Base-by-base conservation (phyloP, 2,113 vertebrate genomes). In the Entelurus aequoreus region DNA sequence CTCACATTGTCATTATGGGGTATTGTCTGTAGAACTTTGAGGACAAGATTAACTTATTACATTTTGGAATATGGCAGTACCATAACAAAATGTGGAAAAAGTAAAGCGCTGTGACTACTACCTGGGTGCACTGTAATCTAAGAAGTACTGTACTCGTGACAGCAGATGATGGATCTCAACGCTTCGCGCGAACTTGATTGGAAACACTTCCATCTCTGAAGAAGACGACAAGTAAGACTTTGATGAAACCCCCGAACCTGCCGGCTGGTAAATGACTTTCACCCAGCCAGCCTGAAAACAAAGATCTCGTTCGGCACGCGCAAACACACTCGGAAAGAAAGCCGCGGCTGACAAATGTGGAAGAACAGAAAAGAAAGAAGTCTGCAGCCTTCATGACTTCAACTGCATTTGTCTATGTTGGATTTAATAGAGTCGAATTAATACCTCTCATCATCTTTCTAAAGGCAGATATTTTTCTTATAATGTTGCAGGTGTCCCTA, bases 321-420 rank as follows among this genome's bases (percentile, higher is more conserved):
- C 5, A 51, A 60, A 61, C 47, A 73, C 71, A 75, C 74, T 64
- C 36, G 57, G 49, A 69, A 74, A 73, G 68, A 64, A 69, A 60
- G 60, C 79, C 77, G 74, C 52, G 71, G 80, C 76, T 77, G 77
- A 78, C 69, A 76, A 68, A 79, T 77, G 77, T 80, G 74, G 58
- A 79, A 86, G 38, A 67, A 60, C 54, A 61, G 28, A 66, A 66
- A 81, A 84, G 66, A 85, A 86, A 81, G 60, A 53, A 60, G 50
- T 60, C 71, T 63, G 66, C 61, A 74, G 73, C 75, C 71, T 73
- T 80, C 77, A 72, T 66, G 19, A 19, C 19, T 19, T 19, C 19
- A 19, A 19, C 19, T 19, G 19, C 19, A 19, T 19, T 19, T 19
- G 72, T 82, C 65, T 66, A 53, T 75, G 72, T 81, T 79, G 71